Conservation (phyloP, 2,113 vertebrate genomes). For the Gila orcuttii region DNA sequence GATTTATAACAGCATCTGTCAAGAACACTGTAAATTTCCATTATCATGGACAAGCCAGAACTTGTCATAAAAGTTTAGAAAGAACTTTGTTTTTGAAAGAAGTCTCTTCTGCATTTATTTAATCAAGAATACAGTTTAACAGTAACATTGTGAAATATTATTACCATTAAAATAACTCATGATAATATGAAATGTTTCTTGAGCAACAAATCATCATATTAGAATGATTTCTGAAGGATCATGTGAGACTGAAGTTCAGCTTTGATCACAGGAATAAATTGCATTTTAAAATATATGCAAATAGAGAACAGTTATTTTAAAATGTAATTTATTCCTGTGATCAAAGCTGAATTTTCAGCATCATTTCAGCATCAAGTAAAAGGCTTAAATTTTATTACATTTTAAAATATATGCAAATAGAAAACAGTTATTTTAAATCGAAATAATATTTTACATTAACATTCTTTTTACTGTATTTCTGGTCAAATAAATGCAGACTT, state of each 20-base stretch:
- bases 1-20: conserved; percentile 26
- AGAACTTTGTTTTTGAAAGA: not conserved
- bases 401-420: too few species aligned
- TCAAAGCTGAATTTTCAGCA: too few species aligned
- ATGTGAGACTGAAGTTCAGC: not conserved
- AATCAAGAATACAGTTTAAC: not conserved
- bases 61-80: not conserved
- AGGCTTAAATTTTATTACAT: too few species aligned
- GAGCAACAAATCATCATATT: not conserved
- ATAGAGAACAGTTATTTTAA: too few species aligned
- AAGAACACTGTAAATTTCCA: not conserved
- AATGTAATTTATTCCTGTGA: too few species aligned
- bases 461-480: not conserved
- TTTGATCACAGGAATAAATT: too few species aligned
- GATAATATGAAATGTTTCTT: not conserved
- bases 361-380: too few species aligned
- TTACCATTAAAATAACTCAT: not conserved
- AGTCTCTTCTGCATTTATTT: not conserved
- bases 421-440: too few species aligned
- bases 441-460: not conserved
- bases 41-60: not conserved
- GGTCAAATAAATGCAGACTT: not conserved
- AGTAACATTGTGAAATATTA: not conserved
- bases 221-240: not conserved
- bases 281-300: too few species aligned